Percentiles rank a stretch among this genome's conserved stretches.
These are phyloP conservation scores for Alouatta palliata DNA, from an alignment of 2,113 vertebrate species.

Conservation along the genomic window DNA sequence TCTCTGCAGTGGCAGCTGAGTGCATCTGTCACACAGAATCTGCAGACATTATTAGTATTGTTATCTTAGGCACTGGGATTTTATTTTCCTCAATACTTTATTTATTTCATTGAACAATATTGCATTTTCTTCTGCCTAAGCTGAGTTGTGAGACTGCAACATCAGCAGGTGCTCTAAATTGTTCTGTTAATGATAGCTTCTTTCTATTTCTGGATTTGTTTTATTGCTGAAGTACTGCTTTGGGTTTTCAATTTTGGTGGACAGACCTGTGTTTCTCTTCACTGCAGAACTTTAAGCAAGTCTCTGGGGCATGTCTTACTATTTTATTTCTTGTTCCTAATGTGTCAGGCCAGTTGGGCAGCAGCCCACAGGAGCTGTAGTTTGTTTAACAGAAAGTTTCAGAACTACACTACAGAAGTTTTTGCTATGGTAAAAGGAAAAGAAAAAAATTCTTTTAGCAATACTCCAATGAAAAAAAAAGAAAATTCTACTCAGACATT, in stretches of 20 bases:
- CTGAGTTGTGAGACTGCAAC: not conserved
- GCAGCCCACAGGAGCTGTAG: not conserved
- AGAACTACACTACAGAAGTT: not conserved
- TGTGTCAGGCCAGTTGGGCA: not conserved
- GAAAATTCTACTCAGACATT: not conserved
- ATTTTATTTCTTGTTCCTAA: conserved; percentile 9
- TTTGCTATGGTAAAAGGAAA: not conserved
- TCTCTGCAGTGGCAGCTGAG: not conserved
- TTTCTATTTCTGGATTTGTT: conserved; percentile 40
- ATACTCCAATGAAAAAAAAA: not conserved
- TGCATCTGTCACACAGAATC: not conserved
- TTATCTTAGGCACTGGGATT: conserved; percentile 54
- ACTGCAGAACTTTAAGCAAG: not conserved
- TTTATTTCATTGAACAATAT: conserved; percentile 68
- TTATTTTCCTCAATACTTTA: conserved; percentile 50
- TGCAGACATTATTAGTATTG: conserved; percentile 38
- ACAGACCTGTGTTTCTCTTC: not conserved
- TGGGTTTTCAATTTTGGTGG: conserved; percentile 37
- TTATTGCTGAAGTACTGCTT: conserved; percentile 30
- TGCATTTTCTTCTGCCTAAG: conserved; percentile 62
- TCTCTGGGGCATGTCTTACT: conserved; percentile 30
- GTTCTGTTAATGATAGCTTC: conserved; percentile 32
- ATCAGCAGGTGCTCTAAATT: conserved; percentile 49
- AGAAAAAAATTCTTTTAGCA: not conserved
- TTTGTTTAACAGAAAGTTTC: not conserved